Evolutionary conservation across 2,797 vertebrate genomes (phyloP), one percentile per base, ranked within the genome.

Genomic region (Galaxias olidus): DNA sequence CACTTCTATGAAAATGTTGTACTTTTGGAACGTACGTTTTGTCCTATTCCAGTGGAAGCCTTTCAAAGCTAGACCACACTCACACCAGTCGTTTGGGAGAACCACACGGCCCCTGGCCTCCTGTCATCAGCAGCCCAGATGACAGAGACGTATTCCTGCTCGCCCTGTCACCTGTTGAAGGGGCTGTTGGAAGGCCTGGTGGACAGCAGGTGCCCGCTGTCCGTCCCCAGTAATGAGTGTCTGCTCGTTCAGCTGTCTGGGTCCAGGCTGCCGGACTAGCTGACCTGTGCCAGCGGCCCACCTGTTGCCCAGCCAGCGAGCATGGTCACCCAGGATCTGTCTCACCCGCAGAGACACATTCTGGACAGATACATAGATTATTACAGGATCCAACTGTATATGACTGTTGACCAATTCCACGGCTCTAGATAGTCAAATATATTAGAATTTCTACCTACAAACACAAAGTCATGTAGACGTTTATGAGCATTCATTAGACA

Each of bases 201-300:
- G 73, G 83, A 80, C 77, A 86, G 82, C 86, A 87, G 86, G 85
- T 88, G 86, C 63, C 76, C 74, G n/a, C n/a, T n/a, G n/a, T n/a
- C 64, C 6, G 6, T 30, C 30, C 30, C 10, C 71, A 74, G 81
- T 68, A 74, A 53, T 47, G 10, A 40, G 20, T 49, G 14, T 15
- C 9, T 11, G 13, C 7, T 18, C n/a, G 58, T 44, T 20, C 58
- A 40, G 61, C 43, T 43, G 51, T 43, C 53, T 45, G 14, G 52
- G 8, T 4, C 75, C 72, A 72, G 75, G 82, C 81, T 80, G 75
- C 59, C 69, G 54, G 76, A 71, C 79, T 79, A 71, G 66, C 68
- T 55, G 53, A 78, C 77, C 81, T 51, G 44, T 61, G 78, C 78
- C 88, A 89, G 88, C 85, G 85, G 86, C 86, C 47, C 18, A 46